Evolutionary conservation across 2,113 vertebrate species (phyloP), one percentile per base, ranked within the genome.

Genomic region (Casuarius casuarius): DNA sequence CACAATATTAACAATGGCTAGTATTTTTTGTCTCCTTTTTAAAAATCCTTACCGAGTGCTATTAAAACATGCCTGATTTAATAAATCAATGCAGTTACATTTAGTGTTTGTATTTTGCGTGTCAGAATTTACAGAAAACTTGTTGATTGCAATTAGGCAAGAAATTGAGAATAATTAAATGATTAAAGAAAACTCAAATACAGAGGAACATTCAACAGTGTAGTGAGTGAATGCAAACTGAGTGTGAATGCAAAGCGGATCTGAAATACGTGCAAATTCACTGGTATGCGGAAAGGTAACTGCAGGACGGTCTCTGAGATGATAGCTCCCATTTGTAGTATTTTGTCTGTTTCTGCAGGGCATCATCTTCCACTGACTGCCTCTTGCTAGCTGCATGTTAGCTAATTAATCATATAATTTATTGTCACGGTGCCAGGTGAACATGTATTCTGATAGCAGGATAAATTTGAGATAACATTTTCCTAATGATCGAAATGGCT

Each of bases 351-450:
- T 94, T 84, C 91, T 89, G 20, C 25, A 68, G 77, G 58, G 40
- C 70, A 76, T 92, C 18, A 2, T 58, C 74, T 90, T 95, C 84
- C 35, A 52, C 84, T 77, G 68, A 65, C 71, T 86, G 51, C 40
- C 44, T 92, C 63, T 73, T 42, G 67, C 73, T 42, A 72, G 94
- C 87, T 92, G 5, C 59, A 16, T 82, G 89, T 92, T 90, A 91
- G 84, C 87, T 92, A 95, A 95, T 95, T 96, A 95, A 95, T 97
- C 84, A 61, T 72, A 17, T 73, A 44, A 92, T 92, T 92, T 89
- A 62, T 66, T 89, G 93, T 79, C 87, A 31, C 79, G 66, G 84
- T 89, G 68, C 84, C 89, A 19, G 81, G 70, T 65, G 74, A 91
- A 78, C 71, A 74, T 72, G 58, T 65, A 79, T 95, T 78, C 80